Percentiles rank a stretch among this genome's conserved stretches.
Conservation (phyloP, 2,797 vertebrate species). For the Sebastes diploproa region DNA sequence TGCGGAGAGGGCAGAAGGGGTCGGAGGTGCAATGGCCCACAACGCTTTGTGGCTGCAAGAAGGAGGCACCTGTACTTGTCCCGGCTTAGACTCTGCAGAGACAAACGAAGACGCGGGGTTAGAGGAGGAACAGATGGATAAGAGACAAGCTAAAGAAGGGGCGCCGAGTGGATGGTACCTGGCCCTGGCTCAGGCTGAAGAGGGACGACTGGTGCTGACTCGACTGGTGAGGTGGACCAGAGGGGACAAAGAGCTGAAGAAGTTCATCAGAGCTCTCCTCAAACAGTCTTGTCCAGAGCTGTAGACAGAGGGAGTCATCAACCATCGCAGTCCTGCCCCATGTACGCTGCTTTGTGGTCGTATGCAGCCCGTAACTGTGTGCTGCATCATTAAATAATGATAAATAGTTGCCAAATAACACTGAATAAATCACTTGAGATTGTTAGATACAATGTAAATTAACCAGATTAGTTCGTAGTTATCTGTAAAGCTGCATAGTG, state of each 20-base stretch:
- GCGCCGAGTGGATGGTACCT: constrained; percentile 63
- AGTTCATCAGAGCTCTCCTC: constrained; percentile 79
- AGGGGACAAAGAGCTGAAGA: constrained; percentile 83
- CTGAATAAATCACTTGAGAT: neutral
- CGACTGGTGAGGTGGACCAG: constrained; percentile 80
- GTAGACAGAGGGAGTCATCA: neutral
- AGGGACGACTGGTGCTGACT: constrained; percentile 79
- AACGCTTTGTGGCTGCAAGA: constrained; percentile 81
- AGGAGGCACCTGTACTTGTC: constrained; percentile 79
- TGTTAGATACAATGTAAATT: neutral
- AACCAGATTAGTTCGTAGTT: neutral
- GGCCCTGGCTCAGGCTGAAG: constrained; percentile 73
- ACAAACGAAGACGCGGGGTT: neutral
- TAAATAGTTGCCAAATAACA: neutral
- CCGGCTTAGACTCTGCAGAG: constrained; percentile 71
- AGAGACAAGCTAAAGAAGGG: constrained; percentile 20
- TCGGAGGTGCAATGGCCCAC: constrained; percentile 74
- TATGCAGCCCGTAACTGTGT: neutral
- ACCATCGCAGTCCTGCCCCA: neutral
- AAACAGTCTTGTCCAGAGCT: constrained; percentile 76
- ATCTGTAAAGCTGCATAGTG: neutral
- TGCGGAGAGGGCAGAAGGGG: constrained; percentile 71
- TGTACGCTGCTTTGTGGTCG: neutral
- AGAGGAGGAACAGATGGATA: constrained; percentile 17
- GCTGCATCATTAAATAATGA: neutral